A percentile compares a stretch with the other conserved stretches of the same genome.
phyloP scores from a whole-genome alignment of 2,888 invertebrate species.

The Ectobius pallidus region DNA sequence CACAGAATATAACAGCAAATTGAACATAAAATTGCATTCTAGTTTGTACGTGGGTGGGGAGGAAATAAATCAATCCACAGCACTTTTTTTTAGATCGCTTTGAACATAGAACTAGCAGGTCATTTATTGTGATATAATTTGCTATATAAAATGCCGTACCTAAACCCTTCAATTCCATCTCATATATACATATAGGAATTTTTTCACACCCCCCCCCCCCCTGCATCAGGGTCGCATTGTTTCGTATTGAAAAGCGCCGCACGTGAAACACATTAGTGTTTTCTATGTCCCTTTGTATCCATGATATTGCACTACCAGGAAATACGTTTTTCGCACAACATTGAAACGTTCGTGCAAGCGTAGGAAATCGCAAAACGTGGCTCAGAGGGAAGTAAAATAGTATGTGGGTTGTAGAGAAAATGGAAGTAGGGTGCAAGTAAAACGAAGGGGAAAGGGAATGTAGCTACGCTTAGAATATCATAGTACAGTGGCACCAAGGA shows the following conservation, averaged over 20 bases:
- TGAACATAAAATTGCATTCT: too few species aligned
- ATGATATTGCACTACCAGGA: neutral
- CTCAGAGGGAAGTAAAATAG: too few species aligned
- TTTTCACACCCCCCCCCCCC: neutral
- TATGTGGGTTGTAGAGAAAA: neutral
- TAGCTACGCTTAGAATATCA: neutral
- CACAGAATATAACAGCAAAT: too few species aligned
- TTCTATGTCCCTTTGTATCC: neutral
- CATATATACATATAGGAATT: neutral
- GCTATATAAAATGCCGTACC: neutral
- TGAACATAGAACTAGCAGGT: neutral
- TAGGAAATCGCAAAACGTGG: conserved; percentile 15
- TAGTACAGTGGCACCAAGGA: neutral
- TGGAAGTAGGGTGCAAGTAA: neutral
- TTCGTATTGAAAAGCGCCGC: neutral
- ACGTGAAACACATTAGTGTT: neutral
- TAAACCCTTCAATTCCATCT: neutral
- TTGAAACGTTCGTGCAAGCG: conserved; percentile 11
- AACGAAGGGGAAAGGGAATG: neutral
- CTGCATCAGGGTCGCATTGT: neutral
- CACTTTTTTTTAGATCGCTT: too few species aligned
- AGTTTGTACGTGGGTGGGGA: too few species aligned
- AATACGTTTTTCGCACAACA: conserved; percentile 7
- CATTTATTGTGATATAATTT: neutral
- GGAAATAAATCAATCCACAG: too few species aligned